These are phyloP conservation scores for Pocillopora meandrina DNA, from an alignment of 92 coral and sea anemone species.

Conservation along the genomic window DNA sequence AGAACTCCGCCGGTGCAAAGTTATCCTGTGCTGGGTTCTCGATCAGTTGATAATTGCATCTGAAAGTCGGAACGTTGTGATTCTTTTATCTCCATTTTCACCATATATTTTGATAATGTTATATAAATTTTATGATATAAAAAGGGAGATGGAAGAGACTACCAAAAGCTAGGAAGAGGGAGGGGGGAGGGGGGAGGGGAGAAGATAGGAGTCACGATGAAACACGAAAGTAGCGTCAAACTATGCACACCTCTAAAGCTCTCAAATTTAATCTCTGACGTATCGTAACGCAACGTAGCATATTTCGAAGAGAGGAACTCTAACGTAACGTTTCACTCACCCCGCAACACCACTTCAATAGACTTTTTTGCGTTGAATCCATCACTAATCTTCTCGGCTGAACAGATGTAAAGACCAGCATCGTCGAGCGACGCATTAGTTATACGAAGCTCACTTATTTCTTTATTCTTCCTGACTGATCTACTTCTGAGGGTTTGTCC, in stretches of 20 bases:
- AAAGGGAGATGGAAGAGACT: not conserved
- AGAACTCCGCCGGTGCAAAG: not conserved
- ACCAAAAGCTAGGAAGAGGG: not conserved
- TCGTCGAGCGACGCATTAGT: constrained; percentile 24
- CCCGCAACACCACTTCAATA: not conserved
- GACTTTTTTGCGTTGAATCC: not conserved
- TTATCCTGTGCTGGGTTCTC: too few relatives aligned
- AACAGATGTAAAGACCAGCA: constrained; percentile 48
- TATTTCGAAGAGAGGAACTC: not conserved
- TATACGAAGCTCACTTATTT: constrained; percentile 27
- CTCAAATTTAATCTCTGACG: not conserved
- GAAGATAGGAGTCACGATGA: too few relatives aligned
- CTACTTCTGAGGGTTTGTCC: not conserved
- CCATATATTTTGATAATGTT: too few relatives aligned
- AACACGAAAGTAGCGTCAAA: too few relatives aligned
- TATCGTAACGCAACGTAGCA: not conserved
- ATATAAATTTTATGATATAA: too few relatives aligned
- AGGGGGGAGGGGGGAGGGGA: too few relatives aligned
- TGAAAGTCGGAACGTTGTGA: too few relatives aligned
- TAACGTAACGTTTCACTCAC: not conserved
- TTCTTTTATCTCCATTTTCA: too few relatives aligned
- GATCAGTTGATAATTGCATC: too few relatives aligned
- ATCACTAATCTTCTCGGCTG: constrained; percentile 7
- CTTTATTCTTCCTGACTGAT: not conserved
- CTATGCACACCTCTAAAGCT: too few relatives aligned